Percentiles rank a stretch among this genome's conserved stretches.
Conservation (phyloP, 2,797 vertebrate species). For the Anguilla pacifica region DNA sequence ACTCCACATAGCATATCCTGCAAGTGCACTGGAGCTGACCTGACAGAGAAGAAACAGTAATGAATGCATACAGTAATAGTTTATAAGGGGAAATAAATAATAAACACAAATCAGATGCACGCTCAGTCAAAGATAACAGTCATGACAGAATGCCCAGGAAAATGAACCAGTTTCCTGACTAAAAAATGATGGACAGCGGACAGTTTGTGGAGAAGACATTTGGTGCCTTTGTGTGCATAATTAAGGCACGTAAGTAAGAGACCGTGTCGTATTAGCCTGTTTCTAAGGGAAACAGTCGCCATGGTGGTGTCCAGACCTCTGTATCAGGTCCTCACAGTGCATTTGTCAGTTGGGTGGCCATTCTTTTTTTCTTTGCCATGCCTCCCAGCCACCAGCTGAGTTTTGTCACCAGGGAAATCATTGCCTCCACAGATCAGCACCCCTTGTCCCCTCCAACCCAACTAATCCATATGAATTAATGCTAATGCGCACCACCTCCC, state of each 20-base stretch:
- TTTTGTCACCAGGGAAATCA: slow-evolving; percentile 64
- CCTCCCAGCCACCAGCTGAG: slow-evolving; percentile 54
- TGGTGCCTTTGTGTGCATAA: slow-evolving; percentile 3
- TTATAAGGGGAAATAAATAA: neutral
- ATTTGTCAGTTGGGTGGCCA: slow-evolving; percentile 61
- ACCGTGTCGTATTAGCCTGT: slow-evolving; percentile 36
- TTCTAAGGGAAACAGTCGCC: slow-evolving; percentile 55
- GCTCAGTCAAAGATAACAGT: neutral
- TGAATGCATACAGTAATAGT: neutral
- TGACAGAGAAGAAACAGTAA: neutral
- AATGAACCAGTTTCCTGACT: neutral
- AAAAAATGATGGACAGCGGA: neutral
- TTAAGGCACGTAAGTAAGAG: neutral
- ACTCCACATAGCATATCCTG: neutral
- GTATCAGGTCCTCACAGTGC: slow-evolving; percentile 52
- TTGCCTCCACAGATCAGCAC: slow-evolving; percentile 40
- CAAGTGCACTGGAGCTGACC: neutral
- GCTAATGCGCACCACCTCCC: slow-evolving; percentile 46
- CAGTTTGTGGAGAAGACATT: neutral
- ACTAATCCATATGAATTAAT: slow-evolving; percentile 61
- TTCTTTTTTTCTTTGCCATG: slow-evolving; percentile 59
- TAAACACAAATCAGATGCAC: neutral
- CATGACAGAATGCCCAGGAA: neutral
- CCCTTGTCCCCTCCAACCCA: slow-evolving; percentile 38
- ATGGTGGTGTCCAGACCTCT: slow-evolving; percentile 51